Conservation (phyloP, 2,888 invertebrate genomes). For the Euplexia lucipara region DNA sequence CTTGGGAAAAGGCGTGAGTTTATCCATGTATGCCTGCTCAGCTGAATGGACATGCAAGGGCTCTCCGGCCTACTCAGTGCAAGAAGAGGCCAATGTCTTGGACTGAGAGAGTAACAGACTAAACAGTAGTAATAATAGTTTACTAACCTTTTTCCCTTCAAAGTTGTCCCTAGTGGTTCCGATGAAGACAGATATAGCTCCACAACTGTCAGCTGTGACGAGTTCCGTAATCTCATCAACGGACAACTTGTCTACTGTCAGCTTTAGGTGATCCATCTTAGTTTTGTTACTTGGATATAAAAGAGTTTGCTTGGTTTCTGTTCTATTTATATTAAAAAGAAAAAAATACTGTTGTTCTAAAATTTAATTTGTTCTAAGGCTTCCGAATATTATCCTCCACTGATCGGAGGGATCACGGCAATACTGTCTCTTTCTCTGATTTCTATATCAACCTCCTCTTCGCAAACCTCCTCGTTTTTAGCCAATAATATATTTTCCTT, state of each 20-base stretch:
- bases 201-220: constrained; percentile 94
- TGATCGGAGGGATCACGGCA: constrained; percentile 98
- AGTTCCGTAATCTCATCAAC: constrained; percentile 92
- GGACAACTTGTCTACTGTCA: constrained; percentile 93
- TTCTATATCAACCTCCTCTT: constrained; percentile 87
- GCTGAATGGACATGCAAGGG: no score
- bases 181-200: constrained; percentile 97
- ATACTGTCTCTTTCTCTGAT: constrained; percentile 94
- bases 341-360: constrained; percentile 16
- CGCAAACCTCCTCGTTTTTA: constrained; percentile 95
- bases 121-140: no score
- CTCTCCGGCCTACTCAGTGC: no score
- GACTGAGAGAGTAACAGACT: no score
- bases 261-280: constrained; percentile 93
- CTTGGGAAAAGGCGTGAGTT: no score
- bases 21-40: no score
- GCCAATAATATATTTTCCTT: constrained; percentile 94
- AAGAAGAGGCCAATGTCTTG: no score
- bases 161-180: constrained; percentile 97
- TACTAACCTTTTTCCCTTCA: constrained; percentile 93
- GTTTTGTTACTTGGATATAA: neutral
- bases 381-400: constrained; percentile 94
- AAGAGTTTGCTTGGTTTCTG: no score
- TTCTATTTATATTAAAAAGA: neutral
- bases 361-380: neutral